A percentile compares a stretch with the other conserved stretches of the same genome.
Conservation (phyloP, 2,888 invertebrate genomes). For the Conomelus anceps region DNA sequence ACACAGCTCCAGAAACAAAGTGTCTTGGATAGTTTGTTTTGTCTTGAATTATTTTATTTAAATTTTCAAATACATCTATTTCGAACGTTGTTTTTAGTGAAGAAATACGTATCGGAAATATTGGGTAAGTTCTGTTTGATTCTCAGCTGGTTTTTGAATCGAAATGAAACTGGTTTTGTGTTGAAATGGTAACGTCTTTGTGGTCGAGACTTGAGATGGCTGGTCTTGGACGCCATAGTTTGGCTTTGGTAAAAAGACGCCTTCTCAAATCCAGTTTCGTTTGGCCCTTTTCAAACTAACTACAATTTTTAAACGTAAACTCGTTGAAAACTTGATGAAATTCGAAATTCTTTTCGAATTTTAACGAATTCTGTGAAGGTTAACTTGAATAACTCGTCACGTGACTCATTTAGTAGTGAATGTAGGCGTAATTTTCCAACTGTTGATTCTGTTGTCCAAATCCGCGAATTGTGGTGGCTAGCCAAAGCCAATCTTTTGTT, state of each 20-base stretch:
- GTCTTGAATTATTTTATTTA: neutral
- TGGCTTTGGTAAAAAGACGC: neutral
- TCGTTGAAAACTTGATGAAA: neutral
- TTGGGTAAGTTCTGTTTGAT: neutral
- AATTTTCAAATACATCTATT: neutral
- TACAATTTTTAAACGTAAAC: neutral
- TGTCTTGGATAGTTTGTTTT: slow-evolving; percentile 1
- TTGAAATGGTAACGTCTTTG: neutral
- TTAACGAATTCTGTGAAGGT: neutral
- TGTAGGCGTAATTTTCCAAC: neutral
- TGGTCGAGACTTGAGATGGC: neutral
- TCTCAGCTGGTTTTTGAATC: neutral
- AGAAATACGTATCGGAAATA: neutral
- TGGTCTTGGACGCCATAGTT: neutral
- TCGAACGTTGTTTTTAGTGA: neutral
- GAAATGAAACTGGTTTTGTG: neutral
- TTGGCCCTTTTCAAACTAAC: neutral
- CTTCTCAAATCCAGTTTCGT: neutral
- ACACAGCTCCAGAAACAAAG: neutral
- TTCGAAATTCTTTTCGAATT: neutral
- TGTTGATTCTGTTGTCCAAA: neutral
- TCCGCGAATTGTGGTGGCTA: neutral
- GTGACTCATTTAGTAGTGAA: neutral
- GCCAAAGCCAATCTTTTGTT: neutral
- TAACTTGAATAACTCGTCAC: neutral